Base-by-base conservation (phyloP, 1,140 invertebrate species). In the Eumeta japonica region DNA sequence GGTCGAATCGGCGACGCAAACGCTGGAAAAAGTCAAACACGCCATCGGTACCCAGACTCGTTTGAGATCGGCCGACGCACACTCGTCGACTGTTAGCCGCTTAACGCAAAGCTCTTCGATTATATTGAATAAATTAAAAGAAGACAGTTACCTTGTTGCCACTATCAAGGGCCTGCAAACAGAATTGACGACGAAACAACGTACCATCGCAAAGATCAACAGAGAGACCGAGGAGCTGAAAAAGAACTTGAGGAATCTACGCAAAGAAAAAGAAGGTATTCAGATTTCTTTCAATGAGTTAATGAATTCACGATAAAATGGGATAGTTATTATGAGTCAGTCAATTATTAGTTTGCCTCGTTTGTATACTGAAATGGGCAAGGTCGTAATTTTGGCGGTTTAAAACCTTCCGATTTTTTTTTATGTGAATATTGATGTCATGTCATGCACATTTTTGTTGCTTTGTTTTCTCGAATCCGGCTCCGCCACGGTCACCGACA, bases 81-180 rank as follows among this genome's bases (percentile, higher is more conserved):
- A 48, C 14, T 62, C 53, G 35, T 72, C 67, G 2, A 67, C 75
- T 10, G 65, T 73, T 2, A 75, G 66, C 20, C 70, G 76, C 43
- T 48, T 78, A 20, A 71, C 76, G 24, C 76, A 77, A 45, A 80
- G 77, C 48, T 79, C 77, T 33, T 63, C 77, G 3, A 61, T 79
- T 43, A 63, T 79, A 30, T 74, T 79, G n/a, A 79, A 77, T 54
- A 66, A 72, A 49, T 58, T 78, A 2, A 87, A 86, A 59, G 85
- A 88, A 48, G 86, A 90, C 41, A 76, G 83, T 3, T 86, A 90
- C 67, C 65, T 90, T 5, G 58, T 89, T 10, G 86, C 87, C 0
- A 89, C 87, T 0, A 87, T 90, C 52, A 79, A 88, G 33, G 86
- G 86, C 1, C 66, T 90, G 43, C 85, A 88, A 55, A 57, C 82